A percentile compares a stretch with the other conserved stretches of the same genome.
These are phyloP conservation scores for Patagioenas fasciata DNA, from an alignment of 2,113 vertebrate species.

Conservation along the genomic window DNA sequence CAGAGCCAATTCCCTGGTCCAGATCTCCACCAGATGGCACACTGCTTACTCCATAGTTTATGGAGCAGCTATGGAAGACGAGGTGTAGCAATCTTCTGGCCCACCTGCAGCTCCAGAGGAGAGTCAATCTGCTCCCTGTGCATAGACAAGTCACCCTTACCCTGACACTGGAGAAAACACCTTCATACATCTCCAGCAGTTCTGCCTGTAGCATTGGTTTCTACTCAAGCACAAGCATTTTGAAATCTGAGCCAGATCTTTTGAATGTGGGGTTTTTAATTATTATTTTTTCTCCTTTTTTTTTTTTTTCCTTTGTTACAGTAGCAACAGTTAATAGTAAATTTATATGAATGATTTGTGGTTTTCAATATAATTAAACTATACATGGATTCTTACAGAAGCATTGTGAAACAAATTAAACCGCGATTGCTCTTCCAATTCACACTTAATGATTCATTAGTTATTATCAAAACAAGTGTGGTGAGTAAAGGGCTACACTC, in stretches of 20 bases:
- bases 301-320: background rate
- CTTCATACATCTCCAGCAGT: background rate
- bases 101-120: background rate
- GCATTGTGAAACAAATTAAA: conserved; percentile 11
- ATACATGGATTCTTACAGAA: background rate
- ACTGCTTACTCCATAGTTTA: background rate
- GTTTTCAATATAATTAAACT: background rate
- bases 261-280: background rate
- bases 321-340: background rate
- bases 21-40: no score
- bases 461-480: background rate
- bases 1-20: background rate
- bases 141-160: background rate
- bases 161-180: background rate
- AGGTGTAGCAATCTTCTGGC: background rate
- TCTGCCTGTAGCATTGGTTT: background rate
- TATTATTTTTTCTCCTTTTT: no score
- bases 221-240: background rate
- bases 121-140: background rate
- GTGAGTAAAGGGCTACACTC: background rate
- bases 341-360: conserved; percentile 5
- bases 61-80: background rate
- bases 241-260: background rate
- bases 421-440: background rate
- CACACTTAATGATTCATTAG: background rate